Evolutionary conservation across 2,888 invertebrate species (phyloP).

Genomic region (Palloptera scutellata): DNA sequence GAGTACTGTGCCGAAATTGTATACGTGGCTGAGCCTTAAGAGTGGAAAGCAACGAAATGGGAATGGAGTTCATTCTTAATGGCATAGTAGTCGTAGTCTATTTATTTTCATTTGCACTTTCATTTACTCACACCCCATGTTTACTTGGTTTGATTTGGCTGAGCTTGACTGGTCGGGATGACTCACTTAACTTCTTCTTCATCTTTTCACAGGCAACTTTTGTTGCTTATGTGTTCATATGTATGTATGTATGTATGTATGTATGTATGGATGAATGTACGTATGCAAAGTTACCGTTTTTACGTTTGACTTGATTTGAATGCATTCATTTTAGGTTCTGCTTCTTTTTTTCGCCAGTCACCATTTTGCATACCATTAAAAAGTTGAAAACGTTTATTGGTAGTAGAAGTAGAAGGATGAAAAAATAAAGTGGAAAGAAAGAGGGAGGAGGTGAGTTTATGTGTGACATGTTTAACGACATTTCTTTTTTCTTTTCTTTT

Average conservation of each 20-base stretch:
- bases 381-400: too few relatives aligned
- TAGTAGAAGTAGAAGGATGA: too few relatives aligned
- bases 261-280: not conserved
- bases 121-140: slow-evolving; percentile 3
- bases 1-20: too few relatives aligned
- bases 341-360: too few relatives aligned
- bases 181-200: not conserved
- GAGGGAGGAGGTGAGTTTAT: too few relatives aligned
- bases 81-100: slow-evolving; percentile 33
- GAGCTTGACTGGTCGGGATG: too few relatives aligned
- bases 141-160: too few relatives aligned
- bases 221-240: not conserved
- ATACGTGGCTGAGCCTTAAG: too few relatives aligned
- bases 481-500: too few relatives aligned
- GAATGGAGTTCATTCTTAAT: slow-evolving; percentile 23
- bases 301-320: slow-evolving; percentile 46
- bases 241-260: not conserved
- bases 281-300: slow-evolving; percentile 42
- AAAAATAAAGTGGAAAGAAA: too few relatives aligned
- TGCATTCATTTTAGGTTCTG: slow-evolving; percentile 39
- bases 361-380: too few relatives aligned
- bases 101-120: slow-evolving; percentile 37
- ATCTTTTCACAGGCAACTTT: not conserved
- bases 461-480: too few relatives aligned
- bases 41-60: not conserved